Base-by-base conservation (phyloP, 2,888 invertebrate species). In the Lamellibrachia columna region DNA sequence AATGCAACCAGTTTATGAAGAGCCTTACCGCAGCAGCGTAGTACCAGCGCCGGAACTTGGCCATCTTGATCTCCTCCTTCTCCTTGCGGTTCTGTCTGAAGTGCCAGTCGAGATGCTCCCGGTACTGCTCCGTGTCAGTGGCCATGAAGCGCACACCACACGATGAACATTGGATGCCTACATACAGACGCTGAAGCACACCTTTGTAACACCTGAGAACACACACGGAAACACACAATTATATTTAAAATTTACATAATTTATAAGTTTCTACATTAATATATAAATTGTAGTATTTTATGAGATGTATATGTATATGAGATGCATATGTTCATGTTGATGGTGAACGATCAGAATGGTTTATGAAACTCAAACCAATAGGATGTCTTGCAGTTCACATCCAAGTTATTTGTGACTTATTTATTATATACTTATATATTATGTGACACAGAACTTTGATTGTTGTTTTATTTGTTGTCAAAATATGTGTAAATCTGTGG, bases 31-130 rank as follows among this genome's bases (percentile, higher is more conserved):
- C 52, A 53, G 91, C 94, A 95, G 98, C 98, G 96, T 98, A 99
- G 96, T 98, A 99, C 98, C 99, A 99, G 95, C 98, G 97, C 3
- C 99, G 97, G 55, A 98, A 98, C 95, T 98, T 98, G 0, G 98
- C 98, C 92, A 98, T 98, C 15, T 98, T 97, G 40, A 94, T 94
- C 52, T 98, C 98, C 96, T 98, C 98, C 94, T 98, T 97, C 95
- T 98, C 98, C 92, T 98, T 97, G 2, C 98, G 97, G 97, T 99
- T 99, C 96, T 98, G 98, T 52, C 94, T 97, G 97, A 99, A 99
- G 97, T 99, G 99, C 99, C 99, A 99, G 97, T 99, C 99, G 93
- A 99, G 97, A 97, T 99, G 99, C 96, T 98, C 98, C 95, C 97
- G 95, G 97, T 99, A 99, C 94, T 98, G 98, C 94, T 98, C 98